These are phyloP conservation scores for Heliopora coerulea DNA, from an alignment of 92 coral and sea anemone genomes.

Conservation along the genomic window DNA sequence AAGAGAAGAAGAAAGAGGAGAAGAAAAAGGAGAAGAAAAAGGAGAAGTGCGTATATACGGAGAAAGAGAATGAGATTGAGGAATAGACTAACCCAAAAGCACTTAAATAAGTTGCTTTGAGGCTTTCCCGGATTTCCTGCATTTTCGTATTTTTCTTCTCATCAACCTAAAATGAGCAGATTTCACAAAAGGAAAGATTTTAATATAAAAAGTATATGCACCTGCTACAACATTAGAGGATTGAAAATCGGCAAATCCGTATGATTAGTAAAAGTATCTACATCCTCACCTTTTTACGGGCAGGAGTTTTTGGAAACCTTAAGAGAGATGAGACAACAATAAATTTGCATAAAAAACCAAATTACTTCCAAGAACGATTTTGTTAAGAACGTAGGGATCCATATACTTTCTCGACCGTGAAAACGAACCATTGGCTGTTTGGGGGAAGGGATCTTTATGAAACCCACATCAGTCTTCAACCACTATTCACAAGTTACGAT, in stretches of 20 bases:
- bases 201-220: not conserved
- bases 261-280: not conserved
- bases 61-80: not conserved
- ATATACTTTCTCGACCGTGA: too few species aligned
- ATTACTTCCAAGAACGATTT: too few species aligned
- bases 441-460: too few species aligned
- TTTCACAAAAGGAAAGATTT: not conserved
- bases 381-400: too few species aligned
- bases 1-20: not conserved
- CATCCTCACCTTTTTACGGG: slow-evolving; percentile 50
- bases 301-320: slow-evolving; percentile 55
- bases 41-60: not conserved
- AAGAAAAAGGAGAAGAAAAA: not conserved
- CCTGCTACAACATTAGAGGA: not conserved
- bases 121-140: slow-evolving; percentile 27
- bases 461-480: too few species aligned
- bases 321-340: not conserved
- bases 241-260: not conserved
- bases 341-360: too few species aligned
- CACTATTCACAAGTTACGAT: too few species aligned
- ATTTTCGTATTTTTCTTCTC: not conserved
- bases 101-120: slow-evolving; percentile 22
- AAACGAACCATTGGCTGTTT: too few species aligned
- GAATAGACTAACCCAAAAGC: slow-evolving; percentile 26
- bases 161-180: not conserved